Conservation (phyloP, 92 coral and sea anemone species). For the Palythoa grandis region DNA sequence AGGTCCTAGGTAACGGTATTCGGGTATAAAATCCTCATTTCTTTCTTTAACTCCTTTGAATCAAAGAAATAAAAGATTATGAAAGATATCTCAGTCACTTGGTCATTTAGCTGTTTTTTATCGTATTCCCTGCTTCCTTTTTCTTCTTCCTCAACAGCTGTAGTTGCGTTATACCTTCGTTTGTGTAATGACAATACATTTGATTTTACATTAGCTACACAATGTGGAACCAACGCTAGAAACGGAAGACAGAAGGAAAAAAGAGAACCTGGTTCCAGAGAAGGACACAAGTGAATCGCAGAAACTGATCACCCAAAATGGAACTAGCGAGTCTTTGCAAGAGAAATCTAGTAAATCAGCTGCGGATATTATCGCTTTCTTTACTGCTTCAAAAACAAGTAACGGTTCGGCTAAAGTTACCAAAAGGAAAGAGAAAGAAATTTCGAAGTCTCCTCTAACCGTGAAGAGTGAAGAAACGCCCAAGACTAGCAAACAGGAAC, state of each 20-base stretch:
- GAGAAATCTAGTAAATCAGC: constrained; percentile 57
- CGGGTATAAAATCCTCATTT: too few relatives aligned
- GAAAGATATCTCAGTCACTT: too few relatives aligned
- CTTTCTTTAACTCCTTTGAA: too few relatives aligned
- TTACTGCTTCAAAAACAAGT: constrained; percentile 55
- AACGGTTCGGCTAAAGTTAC: constrained; percentile 3
- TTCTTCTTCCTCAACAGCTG: too few relatives aligned
- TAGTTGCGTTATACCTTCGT: too few relatives aligned
- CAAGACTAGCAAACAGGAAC: constrained; percentile 31
- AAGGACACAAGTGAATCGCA: constrained; percentile 1
- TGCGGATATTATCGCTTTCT: constrained; percentile 63
- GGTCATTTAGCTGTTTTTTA: too few relatives aligned
- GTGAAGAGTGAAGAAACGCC: constrained; percentile 30
- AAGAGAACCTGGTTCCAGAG: constrained; percentile 36
- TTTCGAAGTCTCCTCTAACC: constrained; percentile 25
- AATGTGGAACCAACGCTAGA: neutral
- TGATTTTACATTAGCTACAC: neutral
- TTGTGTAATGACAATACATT: neutral
- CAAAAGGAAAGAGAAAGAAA: constrained; percentile 33
- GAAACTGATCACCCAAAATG: constrained; percentile 6
- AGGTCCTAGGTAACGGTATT: too few relatives aligned
- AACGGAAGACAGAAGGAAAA: neutral
- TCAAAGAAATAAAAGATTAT: too few relatives aligned
- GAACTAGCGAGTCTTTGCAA: constrained; percentile 23
- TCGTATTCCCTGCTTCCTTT: too few relatives aligned